Base-by-base conservation (phyloP, 2,888 invertebrate species). In the Caprella mutica region DNA sequence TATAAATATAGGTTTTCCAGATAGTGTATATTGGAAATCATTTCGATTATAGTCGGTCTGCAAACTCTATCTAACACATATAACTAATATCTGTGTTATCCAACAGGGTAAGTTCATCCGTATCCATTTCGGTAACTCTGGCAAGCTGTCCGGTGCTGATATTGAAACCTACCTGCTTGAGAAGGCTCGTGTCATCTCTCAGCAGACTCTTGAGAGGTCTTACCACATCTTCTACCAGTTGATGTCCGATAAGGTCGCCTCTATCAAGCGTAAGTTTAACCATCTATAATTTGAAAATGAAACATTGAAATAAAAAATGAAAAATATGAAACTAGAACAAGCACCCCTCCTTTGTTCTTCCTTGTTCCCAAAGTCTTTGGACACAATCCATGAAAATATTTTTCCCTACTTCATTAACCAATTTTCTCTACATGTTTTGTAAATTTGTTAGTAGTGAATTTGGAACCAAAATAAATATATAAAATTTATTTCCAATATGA, bases 181-280 rank as follows among this genome's bases (percentile, higher is more conserved):
- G 80, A 98, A 98, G 79, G 97, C 98, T 76, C 94, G 98, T 86
- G 97, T 98, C 80, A 97, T 97, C 79, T 97, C 94, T 73, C 98
- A 98, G 77, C 96, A 96, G 75, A 75, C 89, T 64, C 80, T 93
- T 74, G 98, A 99, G 79, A 86, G 98, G 76, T 97, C 96, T 70
- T 98, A 98, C 84, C 98, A 98, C 78, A 97, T 98, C 78, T 98
- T 98, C 89, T 98, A 98, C 84, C 97, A 97, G 78, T 85, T 98
- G 75, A 94, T 94, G 93, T 55, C 55, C 23, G 50, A 35, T 23
- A 35, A 46, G 30, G 55, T 55, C 44, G 29, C 43, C 35, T 24
- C 30, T 26, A 44, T 55, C 35, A 55, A 55, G 27, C 44, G 55
- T 55, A 55, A 44, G 46, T 55, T 23, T 3, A 23, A 24, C 3